Evolutionary conservation across 2,113 vertebrate genomes (phyloP), one percentile per base, ranked within the genome.

Genomic region (Xiphias gladius): DNA sequence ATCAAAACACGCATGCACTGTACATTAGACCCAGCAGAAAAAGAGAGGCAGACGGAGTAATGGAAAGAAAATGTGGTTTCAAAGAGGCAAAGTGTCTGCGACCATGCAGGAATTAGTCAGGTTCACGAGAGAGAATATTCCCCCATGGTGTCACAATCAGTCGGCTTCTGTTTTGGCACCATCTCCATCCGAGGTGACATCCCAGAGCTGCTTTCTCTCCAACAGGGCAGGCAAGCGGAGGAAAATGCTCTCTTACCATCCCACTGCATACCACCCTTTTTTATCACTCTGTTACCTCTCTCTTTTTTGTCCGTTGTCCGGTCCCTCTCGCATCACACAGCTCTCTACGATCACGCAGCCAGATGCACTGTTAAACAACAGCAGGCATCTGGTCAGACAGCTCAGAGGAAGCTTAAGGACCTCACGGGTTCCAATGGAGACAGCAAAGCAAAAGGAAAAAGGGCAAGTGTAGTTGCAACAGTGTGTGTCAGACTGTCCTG

Each of bases 401-500:
- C 73, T 79, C 76, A 79, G 83, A 88, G 58, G 67, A 79, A 79
- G 79, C 74, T 73, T 61, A 74, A 64, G 68, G 86, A 82, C 89
- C 91, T 80, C 3, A 20, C 67, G 71, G 87, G 73, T 4, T 61
- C 81, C 24, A 57, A 54, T 28, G 24, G 28, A 75, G 83, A 83
- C 75, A 73, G 68, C 54, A 28, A 28, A 81, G 73, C 58, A 69
- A 85, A 88, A 80, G 79, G 85, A 88, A 91, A 35, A 89, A 90
- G 80, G 83, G 82, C 85, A 84, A 76, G 63, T 70, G 68, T 64
- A 63, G 77, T 76, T 89, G 55, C 14, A 77, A 50, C 54, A 58
- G 28, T 59, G 48, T 83, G 80, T 80, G 79, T 90, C 74, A 79
- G 84, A 90, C 86, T 90, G 82, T 90, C 87, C 85, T 28, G 14